phyloP scores from a whole-genome alignment of 2,888 invertebrate genomes.

The Euzophera pinguis region DNA sequence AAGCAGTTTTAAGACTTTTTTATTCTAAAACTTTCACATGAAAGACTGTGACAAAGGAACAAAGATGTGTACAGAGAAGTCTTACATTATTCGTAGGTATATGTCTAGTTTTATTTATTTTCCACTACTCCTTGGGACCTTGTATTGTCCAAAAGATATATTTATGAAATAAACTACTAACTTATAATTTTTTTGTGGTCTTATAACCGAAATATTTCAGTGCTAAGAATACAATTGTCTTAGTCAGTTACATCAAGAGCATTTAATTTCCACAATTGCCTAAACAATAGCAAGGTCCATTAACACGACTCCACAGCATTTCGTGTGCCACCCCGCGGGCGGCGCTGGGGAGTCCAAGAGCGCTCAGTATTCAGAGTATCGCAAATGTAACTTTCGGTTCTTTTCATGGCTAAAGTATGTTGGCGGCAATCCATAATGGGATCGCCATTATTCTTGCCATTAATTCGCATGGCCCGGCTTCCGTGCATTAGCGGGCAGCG shows the following conservation, averaged over 20 bases:
- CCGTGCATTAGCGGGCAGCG: slow-evolving; percentile 76
- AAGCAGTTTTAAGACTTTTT: slow-evolving; percentile 76
- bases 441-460: slow-evolving; percentile 80
- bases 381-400: slow-evolving; percentile 81
- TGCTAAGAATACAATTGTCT: slow-evolving; percentile 8
- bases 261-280: slow-evolving; percentile 37
- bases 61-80: slow-evolving; percentile 41
- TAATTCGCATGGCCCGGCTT: slow-evolving; percentile 77
- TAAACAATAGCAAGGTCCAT: slow-evolving; percentile 41
- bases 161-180: too few species aligned
- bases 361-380: slow-evolving; percentile 79
- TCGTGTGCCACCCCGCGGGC: slow-evolving; percentile 39
- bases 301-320: slow-evolving; percentile 44
- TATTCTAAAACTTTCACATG: slow-evolving; percentile 73
- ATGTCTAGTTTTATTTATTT: neutral
- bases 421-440: slow-evolving; percentile 81
- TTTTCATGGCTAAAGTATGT: slow-evolving; percentile 80
- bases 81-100: slow-evolving; percentile 16
- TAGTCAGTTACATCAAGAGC: slow-evolving; percentile 27
- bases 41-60: slow-evolving; percentile 67
- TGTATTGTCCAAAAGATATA: too few species aligned
- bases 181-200: too few species aligned
- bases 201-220: slow-evolving; percentile 9
- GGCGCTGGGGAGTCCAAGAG: slow-evolving; percentile 47
- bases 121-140: too few species aligned